Evolutionary conservation across 2,113 vertebrate genomes (phyloP), one percentile per base, ranked within the genome.

Genomic region (Rhynchomys soricoides): DNA sequence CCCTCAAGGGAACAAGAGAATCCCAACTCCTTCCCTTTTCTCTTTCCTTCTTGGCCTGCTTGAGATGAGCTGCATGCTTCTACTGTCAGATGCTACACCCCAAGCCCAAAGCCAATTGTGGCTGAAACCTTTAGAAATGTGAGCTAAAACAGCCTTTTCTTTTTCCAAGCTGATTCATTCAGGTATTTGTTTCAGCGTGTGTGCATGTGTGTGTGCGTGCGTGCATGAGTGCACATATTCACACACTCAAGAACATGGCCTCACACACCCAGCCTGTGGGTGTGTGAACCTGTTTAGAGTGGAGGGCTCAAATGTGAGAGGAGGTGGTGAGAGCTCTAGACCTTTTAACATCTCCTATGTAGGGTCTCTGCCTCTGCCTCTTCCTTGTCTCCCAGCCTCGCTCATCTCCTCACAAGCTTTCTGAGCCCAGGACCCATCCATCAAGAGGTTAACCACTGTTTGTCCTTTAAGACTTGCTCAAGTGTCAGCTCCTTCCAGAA

Each of bases 401-500:
- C 16, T 17, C 59, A 66, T 70, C 17, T 19, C 3, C 77, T 73
- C 17, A 0, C 2, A 3, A 0, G 15, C 43, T 50, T 64, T 71
- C 45, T 68, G 74, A 55, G 83, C 40, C 68, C 78, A 37, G 16
- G 43, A 8, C 52, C 75, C 50, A 86, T 34, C 81, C 71, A 59
- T 62, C 26, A 77, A 45, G 62, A 62, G 59, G 64, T 78, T 75
- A 92, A 73, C 29, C 17, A 43, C 75, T 86, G 71, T 59, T 79
- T 66, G 89, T 91, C 50, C 31, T 79, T 88, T 48, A 74, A 73
- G 71, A 59, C 17, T 59, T 26, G 64, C 6, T 82, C 64, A 29
- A 37, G 91, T 45, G 50, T 82, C 71, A 4, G 57, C 62, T 93
- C 81, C 86, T 95, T 74, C 85, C 77, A 77, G 89, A 92, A 88